Evolutionary conservation across 2,113 vertebrate genomes (phyloP).

Genomic region (Oncorhynchus nerka): DNA sequence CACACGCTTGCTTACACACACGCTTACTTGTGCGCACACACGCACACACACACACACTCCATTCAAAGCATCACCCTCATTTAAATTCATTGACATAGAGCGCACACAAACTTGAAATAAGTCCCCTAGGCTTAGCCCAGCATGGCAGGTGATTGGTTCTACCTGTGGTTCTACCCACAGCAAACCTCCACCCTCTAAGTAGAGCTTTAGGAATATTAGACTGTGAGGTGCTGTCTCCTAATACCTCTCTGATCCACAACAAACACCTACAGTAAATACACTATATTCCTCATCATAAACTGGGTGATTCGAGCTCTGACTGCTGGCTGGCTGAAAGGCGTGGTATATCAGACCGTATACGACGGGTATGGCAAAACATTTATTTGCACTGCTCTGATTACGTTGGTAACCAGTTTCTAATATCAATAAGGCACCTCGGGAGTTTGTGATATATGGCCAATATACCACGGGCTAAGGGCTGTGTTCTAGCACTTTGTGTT

Average conservation of each 20-base stretch:
- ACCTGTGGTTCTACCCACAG: neutral
- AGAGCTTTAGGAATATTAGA: neutral
- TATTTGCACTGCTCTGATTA: no score
- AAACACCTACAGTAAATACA: neutral
- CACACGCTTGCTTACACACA: neutral
- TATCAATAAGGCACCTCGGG: no score
- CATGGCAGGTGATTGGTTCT: neutral
- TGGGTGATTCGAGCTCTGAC: no score
- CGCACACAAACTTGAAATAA: neutral
- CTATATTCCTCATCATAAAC: neutral
- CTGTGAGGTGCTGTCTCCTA: neutral
- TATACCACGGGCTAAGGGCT: no score
- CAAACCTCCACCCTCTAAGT: neutral
- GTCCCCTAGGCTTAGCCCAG: neutral
- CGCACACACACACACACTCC: neutral
- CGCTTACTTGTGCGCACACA: slow-evolving; percentile 24
- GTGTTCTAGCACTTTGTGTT: no score
- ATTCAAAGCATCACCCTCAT: neutral
- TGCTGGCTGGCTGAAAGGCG: no score
- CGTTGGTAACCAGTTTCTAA: no score
- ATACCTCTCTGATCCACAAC: neutral
- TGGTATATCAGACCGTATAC: no score
- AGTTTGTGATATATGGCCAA: no score
- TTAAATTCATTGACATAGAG: neutral
- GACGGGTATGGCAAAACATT: no score